phyloP scores from a whole-genome alignment of 2,113 vertebrate species.

The Triplophysa tibetana region DNA sequence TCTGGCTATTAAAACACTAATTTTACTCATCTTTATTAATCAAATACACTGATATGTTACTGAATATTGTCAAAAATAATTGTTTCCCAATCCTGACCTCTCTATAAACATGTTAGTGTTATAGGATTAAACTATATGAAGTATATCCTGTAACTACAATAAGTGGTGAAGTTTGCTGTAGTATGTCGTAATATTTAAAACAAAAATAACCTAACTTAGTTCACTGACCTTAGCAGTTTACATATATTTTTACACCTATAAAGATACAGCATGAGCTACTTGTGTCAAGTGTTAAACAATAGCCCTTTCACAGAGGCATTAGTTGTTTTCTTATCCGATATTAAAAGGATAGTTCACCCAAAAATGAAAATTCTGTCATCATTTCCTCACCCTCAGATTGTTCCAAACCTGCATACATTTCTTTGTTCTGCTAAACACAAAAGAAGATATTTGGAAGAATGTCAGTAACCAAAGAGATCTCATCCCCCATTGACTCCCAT shows the following conservation, averaged over 20 bases:
- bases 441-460: too few species aligned
- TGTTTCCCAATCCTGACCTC: background rate
- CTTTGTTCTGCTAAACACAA: too few species aligned
- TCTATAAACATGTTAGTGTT: background rate
- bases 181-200: background rate
- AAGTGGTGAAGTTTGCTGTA: constrained; percentile 6
- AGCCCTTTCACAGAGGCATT: background rate
- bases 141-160: background rate
- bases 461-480: too few species aligned
- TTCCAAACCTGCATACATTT: too few species aligned
- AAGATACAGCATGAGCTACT: background rate
- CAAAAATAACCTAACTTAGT: background rate
- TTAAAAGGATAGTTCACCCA: too few species aligned
- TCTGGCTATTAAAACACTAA: background rate
- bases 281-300: background rate
- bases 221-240: background rate
- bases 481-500: too few species aligned
- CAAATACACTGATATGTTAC: background rate
- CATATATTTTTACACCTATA: background rate
- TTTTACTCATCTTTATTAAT: background rate
- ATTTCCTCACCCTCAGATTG: too few species aligned
- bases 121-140: background rate
- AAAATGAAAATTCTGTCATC: too few species aligned
- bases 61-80: background rate
- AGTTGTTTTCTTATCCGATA: background rate